phyloP scores from a whole-genome alignment of 2,113 vertebrate species.

The Nycticorax nycticorax region DNA sequence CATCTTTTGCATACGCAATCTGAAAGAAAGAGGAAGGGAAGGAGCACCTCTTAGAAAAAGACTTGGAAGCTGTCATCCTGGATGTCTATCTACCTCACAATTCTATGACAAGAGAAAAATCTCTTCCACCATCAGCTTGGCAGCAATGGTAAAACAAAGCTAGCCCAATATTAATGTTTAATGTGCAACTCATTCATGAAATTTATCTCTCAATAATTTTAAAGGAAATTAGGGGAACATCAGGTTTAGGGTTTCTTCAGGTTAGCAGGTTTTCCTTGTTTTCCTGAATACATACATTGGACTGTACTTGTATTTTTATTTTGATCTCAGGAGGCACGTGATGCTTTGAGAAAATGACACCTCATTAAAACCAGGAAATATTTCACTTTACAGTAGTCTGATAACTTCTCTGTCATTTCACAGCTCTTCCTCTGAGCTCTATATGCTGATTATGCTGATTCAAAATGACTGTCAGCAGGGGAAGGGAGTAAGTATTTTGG shows the following conservation, averaged over 20 bases:
- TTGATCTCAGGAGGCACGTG: background rate
- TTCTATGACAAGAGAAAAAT: background rate
- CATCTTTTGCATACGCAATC: background rate
- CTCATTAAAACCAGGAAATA: slow-evolving; percentile 18
- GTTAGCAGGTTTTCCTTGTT: background rate
- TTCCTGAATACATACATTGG: background rate
- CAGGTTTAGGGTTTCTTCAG: background rate
- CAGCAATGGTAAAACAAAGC: background rate
- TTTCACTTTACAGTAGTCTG: background rate
- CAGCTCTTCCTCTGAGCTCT: background rate
- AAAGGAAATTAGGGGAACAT: background rate
- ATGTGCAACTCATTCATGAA: background rate
- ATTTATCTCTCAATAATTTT: background rate
- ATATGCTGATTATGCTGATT: background rate
- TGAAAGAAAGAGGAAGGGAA: background rate
- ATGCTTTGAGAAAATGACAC: background rate
- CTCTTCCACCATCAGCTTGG: background rate
- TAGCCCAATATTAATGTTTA: background rate
- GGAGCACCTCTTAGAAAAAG: background rate
- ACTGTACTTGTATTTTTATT: background rate
- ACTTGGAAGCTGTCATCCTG: background rate
- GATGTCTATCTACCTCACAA: background rate
- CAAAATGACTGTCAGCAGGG: background rate
- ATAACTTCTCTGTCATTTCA: background rate
- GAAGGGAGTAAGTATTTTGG: background rate